These are phyloP conservation scores for Oncorhynchus kisutch DNA, from an alignment of 2,113 vertebrate genomes.

Conservation along the genomic window DNA sequence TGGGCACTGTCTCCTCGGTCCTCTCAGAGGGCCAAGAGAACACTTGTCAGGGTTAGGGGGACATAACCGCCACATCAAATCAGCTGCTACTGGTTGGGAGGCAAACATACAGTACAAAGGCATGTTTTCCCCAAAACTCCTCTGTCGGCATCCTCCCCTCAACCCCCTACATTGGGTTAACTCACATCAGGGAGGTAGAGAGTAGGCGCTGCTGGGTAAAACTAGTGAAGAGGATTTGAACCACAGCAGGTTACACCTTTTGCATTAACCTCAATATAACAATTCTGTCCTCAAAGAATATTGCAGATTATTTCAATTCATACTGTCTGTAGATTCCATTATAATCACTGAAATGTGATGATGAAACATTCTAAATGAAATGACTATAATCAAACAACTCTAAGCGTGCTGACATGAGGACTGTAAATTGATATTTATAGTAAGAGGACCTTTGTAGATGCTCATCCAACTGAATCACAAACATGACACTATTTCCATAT, in stretches of 20 bases:
- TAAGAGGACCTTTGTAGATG: too few relatives aligned
- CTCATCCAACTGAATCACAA: too few relatives aligned
- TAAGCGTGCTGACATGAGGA: too few relatives aligned
- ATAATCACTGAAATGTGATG: too few relatives aligned
- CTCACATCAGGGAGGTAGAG: background rate
- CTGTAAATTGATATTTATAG: too few relatives aligned
- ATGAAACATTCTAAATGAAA: too few relatives aligned
- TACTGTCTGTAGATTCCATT: too few relatives aligned
- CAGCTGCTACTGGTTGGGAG: constrained; percentile 6
- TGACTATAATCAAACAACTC: constrained; percentile 39
- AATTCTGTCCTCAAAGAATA: too few relatives aligned
- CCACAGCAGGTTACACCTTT: too few relatives aligned
- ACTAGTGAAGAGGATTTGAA: background rate
- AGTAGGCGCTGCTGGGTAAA: background rate
- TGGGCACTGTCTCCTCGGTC: background rate
- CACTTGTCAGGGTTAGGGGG: constrained; percentile 52
- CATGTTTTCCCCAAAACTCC: background rate
- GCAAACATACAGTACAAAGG: background rate
- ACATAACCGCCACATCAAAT: background rate
- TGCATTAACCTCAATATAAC: too few relatives aligned
- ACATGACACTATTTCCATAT: too few relatives aligned
- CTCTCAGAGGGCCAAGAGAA: background rate
- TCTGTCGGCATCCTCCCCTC: background rate
- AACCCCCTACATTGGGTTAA: background rate
- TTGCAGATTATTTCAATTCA: too few relatives aligned